These are phyloP conservation scores for Ramphastos sulfuratus DNA, from an alignment of 2,113 vertebrate genomes.

Conservation along the genomic window DNA sequence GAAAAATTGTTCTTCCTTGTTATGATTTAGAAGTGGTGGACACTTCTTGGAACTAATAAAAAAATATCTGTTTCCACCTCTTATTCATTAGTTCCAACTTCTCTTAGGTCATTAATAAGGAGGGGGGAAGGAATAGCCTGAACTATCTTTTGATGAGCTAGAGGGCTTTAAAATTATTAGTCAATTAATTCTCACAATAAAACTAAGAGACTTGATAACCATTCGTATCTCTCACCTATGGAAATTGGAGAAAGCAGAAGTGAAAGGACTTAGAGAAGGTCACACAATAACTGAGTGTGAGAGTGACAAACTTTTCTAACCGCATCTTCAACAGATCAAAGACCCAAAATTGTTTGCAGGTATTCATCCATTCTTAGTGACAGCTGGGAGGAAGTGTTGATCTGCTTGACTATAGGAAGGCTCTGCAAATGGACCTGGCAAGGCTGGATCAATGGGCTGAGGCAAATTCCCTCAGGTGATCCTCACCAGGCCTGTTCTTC, in stretches of 20 bases:
- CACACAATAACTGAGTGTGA: neutral
- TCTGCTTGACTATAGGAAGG: no score
- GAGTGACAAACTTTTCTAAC: neutral
- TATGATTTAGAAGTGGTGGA: neutral
- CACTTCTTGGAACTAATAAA: slow-evolving; percentile 12
- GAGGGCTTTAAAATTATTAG: slow-evolving; percentile 39
- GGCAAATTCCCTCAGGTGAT: no score
- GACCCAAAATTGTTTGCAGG: neutral
- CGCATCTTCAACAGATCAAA: neutral
- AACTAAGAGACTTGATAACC: neutral
- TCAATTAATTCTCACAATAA: slow-evolving; percentile 20
- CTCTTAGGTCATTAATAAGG: neutral
- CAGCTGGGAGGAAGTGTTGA: no score
- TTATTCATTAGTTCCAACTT: neutral
- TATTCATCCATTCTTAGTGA: neutral
- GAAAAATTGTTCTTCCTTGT: neutral
- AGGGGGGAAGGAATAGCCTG: neutral
- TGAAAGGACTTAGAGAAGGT: neutral
- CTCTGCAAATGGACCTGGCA: no score
- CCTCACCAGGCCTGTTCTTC: no score
- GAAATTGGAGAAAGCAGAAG: neutral
- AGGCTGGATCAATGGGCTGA: no score
- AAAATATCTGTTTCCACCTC: neutral
- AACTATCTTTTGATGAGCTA: slow-evolving; percentile 21
- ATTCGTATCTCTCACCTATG: neutral